Evolutionary conservation across 2,113 vertebrate genomes (phyloP).

Genomic region (Tor tambroides): DNA sequence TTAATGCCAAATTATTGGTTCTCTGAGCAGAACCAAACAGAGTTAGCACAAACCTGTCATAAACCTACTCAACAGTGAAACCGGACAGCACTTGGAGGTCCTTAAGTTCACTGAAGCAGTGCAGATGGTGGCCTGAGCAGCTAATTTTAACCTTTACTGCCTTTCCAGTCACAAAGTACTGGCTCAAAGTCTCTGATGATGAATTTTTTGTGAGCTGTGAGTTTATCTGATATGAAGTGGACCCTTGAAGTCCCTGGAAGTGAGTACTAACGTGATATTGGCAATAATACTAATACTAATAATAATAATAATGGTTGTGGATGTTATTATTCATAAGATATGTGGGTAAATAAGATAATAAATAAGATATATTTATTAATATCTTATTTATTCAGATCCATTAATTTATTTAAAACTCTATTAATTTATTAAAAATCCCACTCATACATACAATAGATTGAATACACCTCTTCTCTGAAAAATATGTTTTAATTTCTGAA

Average conservation of each 20-base stretch:
- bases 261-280: not conserved
- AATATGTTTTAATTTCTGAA: not conserved
- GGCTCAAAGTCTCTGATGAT: not conserved
- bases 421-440: not conserved
- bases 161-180: not conserved
- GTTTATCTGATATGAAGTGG: not conserved
- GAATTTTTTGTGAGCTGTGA: not conserved
- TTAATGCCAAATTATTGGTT: conserved; percentile 71
- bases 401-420: not conserved
- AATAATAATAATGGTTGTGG: not conserved
- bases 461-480: not conserved
- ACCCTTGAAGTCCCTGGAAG: not conserved
- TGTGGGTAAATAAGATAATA: too few species aligned
- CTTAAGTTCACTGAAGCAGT: conserved; percentile 20
- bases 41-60: conserved; percentile 69
- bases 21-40: conserved; percentile 64
- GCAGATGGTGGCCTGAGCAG: conserved; percentile 9
- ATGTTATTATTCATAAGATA: not conserved
- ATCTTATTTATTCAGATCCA: not conserved
- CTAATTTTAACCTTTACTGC: conserved; percentile 19
- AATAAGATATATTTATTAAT: too few species aligned
- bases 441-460: not conserved
- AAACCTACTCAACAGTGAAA: conserved; percentile 76
- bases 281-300: not conserved
- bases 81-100: conserved; percentile 9